These are phyloP conservation scores for Hydrocynus forskahlii DNA, from an alignment of 2,797 vertebrate genomes.

Conservation along the genomic window DNA sequence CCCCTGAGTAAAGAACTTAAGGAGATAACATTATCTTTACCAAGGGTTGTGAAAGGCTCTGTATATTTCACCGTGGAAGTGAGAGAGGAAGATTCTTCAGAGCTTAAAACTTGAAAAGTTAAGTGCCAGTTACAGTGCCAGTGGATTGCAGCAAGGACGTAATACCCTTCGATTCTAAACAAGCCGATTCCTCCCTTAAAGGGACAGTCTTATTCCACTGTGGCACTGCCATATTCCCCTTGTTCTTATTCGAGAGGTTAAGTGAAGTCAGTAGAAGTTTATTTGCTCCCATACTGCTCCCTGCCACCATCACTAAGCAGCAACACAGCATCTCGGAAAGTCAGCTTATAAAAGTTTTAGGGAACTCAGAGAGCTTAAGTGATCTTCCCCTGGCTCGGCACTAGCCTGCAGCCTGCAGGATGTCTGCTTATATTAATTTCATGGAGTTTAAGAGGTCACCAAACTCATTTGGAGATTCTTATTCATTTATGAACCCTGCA, in stretches of 20 bases:
- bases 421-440: conserved; percentile 99
- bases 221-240: conserved; percentile 71
- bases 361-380: conserved; percentile 91
- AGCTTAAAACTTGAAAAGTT: neutral
- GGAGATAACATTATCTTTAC: neutral
- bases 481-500: conserved; percentile 91
- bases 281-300: conserved; percentile 81
- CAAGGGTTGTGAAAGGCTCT: conserved; percentile 42
- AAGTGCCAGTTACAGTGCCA: neutral
- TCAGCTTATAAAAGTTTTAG: conserved; percentile 94
- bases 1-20: neutral
- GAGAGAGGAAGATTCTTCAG: conserved; percentile 63
- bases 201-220: neutral
- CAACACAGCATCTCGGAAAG: conserved; percentile 88
- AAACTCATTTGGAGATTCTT: conserved; percentile 91
- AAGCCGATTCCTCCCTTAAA: neutral
- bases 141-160: neutral
- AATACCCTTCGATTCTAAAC: conserved; percentile 2
- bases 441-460: conserved; percentile 95
- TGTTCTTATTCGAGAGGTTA: conserved; percentile 79
- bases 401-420: conserved; percentile 82
- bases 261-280: conserved; percentile 84
- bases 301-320: conserved; percentile 86
- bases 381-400: conserved; percentile 84
- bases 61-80: conserved; percentile 67